These are phyloP conservation scores for Trachelipus rathkii DNA, from an alignment of 1,140 invertebrate genomes.

Conservation along the genomic window DNA sequence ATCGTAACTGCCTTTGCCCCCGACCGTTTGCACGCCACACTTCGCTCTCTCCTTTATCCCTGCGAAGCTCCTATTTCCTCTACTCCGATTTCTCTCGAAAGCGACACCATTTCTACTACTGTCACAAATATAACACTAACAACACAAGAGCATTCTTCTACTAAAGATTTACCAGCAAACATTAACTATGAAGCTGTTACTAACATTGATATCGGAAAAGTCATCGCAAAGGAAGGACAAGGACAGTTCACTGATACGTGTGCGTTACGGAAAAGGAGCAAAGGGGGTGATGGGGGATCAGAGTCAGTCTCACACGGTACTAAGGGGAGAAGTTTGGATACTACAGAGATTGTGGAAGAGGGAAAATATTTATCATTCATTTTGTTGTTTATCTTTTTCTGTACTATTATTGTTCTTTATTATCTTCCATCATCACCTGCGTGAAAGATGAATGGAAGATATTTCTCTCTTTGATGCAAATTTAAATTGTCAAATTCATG, in stretches of 20 bases:
- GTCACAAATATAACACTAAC: neutral
- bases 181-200: neutral
- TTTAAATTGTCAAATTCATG: too few species aligned
- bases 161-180: neutral
- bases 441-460: too few species aligned
- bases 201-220: too few species aligned
- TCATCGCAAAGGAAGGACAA: neutral
- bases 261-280: neutral
- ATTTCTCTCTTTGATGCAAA: too few species aligned
- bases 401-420: neutral
- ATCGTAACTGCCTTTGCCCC: conserved; percentile 54
- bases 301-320: neutral
- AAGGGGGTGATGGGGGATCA: neutral
- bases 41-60: conserved; percentile 47
- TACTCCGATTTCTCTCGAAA: conserved; percentile 52
- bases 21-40: conserved; percentile 47
- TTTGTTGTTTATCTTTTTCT: neutral
- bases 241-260: neutral
- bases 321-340: neutral
- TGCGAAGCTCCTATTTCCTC: conserved; percentile 24
- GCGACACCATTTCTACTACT: neutral
- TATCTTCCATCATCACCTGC: too few species aligned
- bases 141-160: neutral
- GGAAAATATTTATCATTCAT: neutral
- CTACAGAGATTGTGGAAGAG: neutral